Conservation (phyloP, 2,113 vertebrate species). For the Ginglymostoma cirratum region DNA sequence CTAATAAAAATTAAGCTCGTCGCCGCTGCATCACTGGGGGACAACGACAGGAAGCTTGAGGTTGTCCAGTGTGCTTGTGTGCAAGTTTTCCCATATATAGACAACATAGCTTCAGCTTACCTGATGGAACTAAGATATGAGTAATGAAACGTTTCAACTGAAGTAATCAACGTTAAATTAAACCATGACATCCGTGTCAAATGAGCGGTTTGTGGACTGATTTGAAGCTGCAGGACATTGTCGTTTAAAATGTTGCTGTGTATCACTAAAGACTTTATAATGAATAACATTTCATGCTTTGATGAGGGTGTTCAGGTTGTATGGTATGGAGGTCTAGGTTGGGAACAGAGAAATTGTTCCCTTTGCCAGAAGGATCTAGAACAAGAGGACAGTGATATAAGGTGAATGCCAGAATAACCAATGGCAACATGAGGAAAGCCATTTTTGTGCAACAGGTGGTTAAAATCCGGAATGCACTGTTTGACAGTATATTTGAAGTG, state of each 20-base stretch:
- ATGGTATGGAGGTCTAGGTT: not conserved
- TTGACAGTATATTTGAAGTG: not conserved
- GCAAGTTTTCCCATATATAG: conserved; percentile 30
- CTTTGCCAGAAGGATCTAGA: not conserved
- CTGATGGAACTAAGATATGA: conserved; percentile 17
- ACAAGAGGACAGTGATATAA: not conserved
- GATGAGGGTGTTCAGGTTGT: not conserved
- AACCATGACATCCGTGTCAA: not conserved
- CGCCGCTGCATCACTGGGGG: not conserved
- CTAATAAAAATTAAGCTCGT: not conserved
- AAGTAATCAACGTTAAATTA: conserved; percentile 2
- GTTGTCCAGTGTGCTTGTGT: not conserved
- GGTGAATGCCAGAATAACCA: not conserved
- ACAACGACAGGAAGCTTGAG: conserved; percentile 28
- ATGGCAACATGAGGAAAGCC: not conserved
- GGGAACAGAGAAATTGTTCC: not conserved
- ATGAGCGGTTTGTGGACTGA: not conserved
- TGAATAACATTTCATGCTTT: not conserved
- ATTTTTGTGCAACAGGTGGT: not conserved
- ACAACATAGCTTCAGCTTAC: not conserved
- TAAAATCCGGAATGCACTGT: not conserved
- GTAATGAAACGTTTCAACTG: not conserved
- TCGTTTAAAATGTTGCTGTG: not conserved
- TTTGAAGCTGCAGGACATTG: not conserved
- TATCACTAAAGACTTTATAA: not conserved